These are phyloP conservation scores for Rallus limicola DNA, from an alignment of 2,113 vertebrate species.

Conservation along the genomic window DNA sequence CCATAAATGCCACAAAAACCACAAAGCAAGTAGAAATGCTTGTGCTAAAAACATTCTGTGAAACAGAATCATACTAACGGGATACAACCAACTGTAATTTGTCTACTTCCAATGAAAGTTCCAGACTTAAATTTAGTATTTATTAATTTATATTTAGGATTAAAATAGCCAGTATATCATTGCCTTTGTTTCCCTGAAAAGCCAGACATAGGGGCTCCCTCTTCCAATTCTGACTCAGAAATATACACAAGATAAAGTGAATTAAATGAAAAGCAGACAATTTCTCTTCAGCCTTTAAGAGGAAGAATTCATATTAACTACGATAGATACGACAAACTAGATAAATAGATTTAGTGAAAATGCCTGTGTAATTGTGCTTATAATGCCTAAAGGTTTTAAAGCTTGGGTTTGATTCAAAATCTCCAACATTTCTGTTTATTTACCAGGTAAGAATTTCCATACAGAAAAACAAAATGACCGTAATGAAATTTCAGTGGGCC, in stretches of 20 bases:
- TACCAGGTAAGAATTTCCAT: neutral
- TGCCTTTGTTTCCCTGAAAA: neutral
- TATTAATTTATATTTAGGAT: neutral
- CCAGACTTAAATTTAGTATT: neutral
- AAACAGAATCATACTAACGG: neutral
- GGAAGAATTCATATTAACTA: neutral
- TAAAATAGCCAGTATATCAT: neutral
- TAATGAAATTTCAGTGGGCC: neutral
- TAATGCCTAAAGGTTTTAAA: neutral
- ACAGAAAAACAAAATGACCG: neutral
- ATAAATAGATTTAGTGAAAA: neutral
- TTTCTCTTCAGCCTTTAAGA: neutral
- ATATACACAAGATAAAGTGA: neutral
- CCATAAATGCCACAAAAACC: neutral
- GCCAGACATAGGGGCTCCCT: neutral
- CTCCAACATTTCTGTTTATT: neutral
- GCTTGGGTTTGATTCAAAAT: neutral
- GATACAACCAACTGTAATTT: neutral
- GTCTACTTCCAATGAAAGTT: neutral
- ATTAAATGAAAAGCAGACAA: neutral
- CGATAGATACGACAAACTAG: neutral
- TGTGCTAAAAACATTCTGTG: neutral
- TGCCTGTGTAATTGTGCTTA: fast-evolving
- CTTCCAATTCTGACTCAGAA: neutral
- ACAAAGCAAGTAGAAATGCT: neutral